Percentiles rank a stretch among this genome's conserved stretches.
Evolutionary conservation across 2,888 invertebrate species (phyloP).

Genomic region (Microplitis manilae): DNA sequence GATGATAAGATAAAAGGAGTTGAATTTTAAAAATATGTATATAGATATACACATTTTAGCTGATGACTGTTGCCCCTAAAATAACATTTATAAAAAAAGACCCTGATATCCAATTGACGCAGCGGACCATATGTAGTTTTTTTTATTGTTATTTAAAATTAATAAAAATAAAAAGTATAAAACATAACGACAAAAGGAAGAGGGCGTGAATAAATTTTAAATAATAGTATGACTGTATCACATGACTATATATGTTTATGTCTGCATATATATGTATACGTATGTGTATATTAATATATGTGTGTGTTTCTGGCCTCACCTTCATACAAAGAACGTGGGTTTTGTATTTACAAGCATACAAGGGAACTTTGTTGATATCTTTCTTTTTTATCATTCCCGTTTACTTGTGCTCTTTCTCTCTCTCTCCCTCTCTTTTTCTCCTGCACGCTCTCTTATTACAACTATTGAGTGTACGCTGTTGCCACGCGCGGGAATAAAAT

Average conservation of each 20-base stretch:
- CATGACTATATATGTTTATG: conserved; percentile 23
- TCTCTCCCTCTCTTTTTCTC: conserved; percentile 36
- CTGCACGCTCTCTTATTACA: conserved; percentile 11
- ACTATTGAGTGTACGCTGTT: conserved; percentile 30
- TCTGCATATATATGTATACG: background rate
- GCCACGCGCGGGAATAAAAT: conserved; percentile 47
- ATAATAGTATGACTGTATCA: conserved; percentile 41
- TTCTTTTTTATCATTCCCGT: conserved; percentile 25
- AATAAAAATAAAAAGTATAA: background rate
- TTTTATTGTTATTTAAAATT: background rate
- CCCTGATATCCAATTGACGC: background rate
- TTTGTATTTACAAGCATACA: conserved; percentile 44
- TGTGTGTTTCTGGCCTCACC: conserved; percentile 35
- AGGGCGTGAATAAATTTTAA: conserved; percentile 27
- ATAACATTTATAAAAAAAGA: background rate
- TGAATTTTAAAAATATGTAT: background rate
- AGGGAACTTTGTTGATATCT: conserved; percentile 13
- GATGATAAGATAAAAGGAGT: background rate
- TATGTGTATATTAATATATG: background rate
- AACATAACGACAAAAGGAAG: conserved; percentile 14
- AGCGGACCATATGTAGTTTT: background rate
- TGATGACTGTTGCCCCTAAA: background rate
- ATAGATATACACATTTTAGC: background rate
- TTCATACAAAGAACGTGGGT: conserved; percentile 57
- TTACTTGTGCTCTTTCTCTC: conserved; percentile 18